Evolutionary conservation across 2,797 vertebrate species (phyloP), one percentile per base, ranked within the genome.

Genomic region (Rhabdomys pumilio): DNA sequence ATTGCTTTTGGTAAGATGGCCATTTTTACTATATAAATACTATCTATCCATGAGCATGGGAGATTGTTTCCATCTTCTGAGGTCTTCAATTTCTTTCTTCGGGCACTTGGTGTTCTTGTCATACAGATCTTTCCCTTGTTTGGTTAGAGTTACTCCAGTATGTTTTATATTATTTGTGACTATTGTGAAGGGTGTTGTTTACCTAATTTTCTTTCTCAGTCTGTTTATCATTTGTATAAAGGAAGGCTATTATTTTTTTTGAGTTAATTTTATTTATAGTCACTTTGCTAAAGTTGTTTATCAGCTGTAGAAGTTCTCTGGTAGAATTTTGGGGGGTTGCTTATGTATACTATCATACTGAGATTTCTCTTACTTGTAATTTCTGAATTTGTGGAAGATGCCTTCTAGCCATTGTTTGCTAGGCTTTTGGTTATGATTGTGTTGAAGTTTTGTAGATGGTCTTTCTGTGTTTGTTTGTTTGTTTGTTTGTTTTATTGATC

Each of bases 351-450:
- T 69, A 69, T 69, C 15, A n/a, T 69, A 69, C 3, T 69, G 67
- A 69, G 34, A n/a, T n/a, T 69, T 76, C 41, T 47, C 61, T 67
- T 85, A 63, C 15, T 38, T 90, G 44, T 7, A 13, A 85, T 75
- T 94, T 85, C 2, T 47, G 47, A 82, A 24, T 77, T 95, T 61
- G 24, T 75, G 31, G 31, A 91, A 79, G 47, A 61, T 50, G 12
- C 9, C 44, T 80, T 90, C n/a, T 84, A 61, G 87, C 14, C 17
- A 31, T 81, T 72, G 67, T 81, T 85, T 89, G 29, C n/a, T 47
- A 26, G 92, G n/a, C 4, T 15, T 87, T 97, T 97, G 31, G 72
- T 93, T 79, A 86, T 67, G 55, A 65, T 57, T 47, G 9, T 85
- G 65, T 31, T 95, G 53, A 61, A 65, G 44, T 93, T 84, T 92